Evolutionary conservation across 2,113 vertebrate genomes (phyloP), one percentile per base, ranked within the genome.

Genomic region (Plecotus auritus): DNA sequence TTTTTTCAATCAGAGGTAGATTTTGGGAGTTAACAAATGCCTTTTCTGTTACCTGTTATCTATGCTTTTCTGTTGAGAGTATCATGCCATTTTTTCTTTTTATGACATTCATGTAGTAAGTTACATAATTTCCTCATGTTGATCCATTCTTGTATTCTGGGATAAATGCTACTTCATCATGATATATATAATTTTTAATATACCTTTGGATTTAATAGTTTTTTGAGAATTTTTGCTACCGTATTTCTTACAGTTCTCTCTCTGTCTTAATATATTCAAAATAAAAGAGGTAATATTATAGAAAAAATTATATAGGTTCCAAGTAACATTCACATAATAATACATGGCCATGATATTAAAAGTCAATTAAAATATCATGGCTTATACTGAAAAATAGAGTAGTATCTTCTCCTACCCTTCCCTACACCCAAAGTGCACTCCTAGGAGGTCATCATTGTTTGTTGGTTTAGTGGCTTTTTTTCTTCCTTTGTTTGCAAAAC

Each of bases 1-100:
- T 7, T 12, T 32, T 16, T 32, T 3, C 77, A 96, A 95, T 94
- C 77, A 87, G 96, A 96, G 49, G 32, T 95, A 54, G 40, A 74
- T 42, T 51, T 92, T 42, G 0, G 47, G 85, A 85, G 26, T 69
- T 61, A 74, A 70, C 42, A 80, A 70, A 35, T 85, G 30, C 22
- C 35, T 88, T 59, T 92, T 85, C 6, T 51, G 16, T 76, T 69
- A 35, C 17, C 66, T 69, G 66, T 72, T 72, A 26, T 72, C 35
- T 72, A 23, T 72, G 35, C 26, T 17, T 76, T 49, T 93, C 20
- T 89, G 0, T 69, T 82, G 32, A 93, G 22, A 69, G n/a, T 83
- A 28, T 73, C 30, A 47, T 70, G 16, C 28, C 22, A 54, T 82
- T 93, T 87, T 83, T 51, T 14, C 85, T 67, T 85, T 85, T 74